phyloP scores from a whole-genome alignment of 1,140 invertebrate genomes.

The Adelges cooleyi region DNA sequence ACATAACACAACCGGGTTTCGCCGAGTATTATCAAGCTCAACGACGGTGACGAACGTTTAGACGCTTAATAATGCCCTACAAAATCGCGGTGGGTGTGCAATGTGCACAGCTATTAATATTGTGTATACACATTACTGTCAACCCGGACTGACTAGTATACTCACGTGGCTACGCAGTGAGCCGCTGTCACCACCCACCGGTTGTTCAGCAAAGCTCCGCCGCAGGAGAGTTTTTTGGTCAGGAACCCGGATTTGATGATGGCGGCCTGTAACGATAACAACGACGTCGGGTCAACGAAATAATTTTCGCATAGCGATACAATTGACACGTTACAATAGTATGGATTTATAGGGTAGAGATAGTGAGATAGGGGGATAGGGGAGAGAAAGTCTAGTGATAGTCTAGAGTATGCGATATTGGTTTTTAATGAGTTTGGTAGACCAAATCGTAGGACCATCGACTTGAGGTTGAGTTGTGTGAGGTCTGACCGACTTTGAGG shows the following conservation, averaged over 20 bases:
- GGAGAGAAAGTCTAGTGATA: too few species aligned
- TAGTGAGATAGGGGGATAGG: not conserved
- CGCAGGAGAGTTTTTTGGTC: slow-evolving; percentile 79
- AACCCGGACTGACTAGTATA: slow-evolving; percentile 33
- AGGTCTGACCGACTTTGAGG: too few species aligned
- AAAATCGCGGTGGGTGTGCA: not conserved
- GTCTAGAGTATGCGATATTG: too few species aligned
- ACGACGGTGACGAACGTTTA: not conserved
- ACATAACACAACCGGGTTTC: too few species aligned
- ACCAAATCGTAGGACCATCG: too few species aligned
- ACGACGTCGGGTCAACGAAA: not conserved
- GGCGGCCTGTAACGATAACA: slow-evolving; percentile 49
- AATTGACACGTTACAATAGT: not conserved
- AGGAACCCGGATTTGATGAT: slow-evolving; percentile 84
- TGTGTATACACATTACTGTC: too few species aligned
- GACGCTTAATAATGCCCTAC: not conserved
- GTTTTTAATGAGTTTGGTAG: too few species aligned
- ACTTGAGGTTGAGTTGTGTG: too few species aligned
- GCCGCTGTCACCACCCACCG: slow-evolving; percentile 81
- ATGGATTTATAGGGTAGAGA: not conserved
- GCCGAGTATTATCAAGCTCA: too few species aligned
- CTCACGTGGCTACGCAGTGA: slow-evolving; percentile 79
- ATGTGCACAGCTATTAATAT: not conserved
- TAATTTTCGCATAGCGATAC: not conserved
- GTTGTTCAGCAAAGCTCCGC: slow-evolving; percentile 78